Evolutionary conservation across 2,888 invertebrate genomes (phyloP), one percentile per base, ranked within the genome.

Genomic region (Napeogenes sylphis): DNA sequence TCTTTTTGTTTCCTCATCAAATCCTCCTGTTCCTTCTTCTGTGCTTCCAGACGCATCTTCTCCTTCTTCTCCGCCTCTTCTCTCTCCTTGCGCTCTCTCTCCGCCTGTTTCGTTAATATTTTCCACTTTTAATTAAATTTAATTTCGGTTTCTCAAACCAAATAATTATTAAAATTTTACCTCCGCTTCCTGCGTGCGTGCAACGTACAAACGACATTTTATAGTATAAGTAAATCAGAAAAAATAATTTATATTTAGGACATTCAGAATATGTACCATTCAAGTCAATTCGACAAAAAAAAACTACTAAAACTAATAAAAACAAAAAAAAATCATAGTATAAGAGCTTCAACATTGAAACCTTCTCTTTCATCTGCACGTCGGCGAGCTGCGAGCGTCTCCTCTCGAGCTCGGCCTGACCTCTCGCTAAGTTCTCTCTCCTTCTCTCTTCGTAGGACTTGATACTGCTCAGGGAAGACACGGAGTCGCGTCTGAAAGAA

Each of bases 371-470:
- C 66, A 96, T 92, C 80, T 97, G 97, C 66, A 95, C 94, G 76
- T 98, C 98, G 60, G 96, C 92, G n/a, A 99, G 88, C 56, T 97
- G 93, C 73, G 96, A 96, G 38, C 99, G 91, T 54, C 99, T 90
- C 45, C 98, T 90, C 79, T 99, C 99, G 63, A 99, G 84, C 85
- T 99, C 99, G 0, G 98, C 99, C 82, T 99, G 99, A 0, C 99
- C 99, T 70, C 98, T 96, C 70, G 98, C 99, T 88, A 97, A 98
- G 87, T 99, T 99, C 87, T 99, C 98, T 79, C 97, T 95, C 3
- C 99, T 92, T 76, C 97, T 96, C 80, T 99, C 99, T 80, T 99
- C 99, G 86, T 99, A 99, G 0, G 97, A 94, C 65, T 93, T 94
- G 64, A 86, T 77, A 56, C 88, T 88, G 30, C 79, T 78, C 0